Percentiles rank a stretch among this genome's conserved stretches.
These are phyloP conservation scores for Ardeotis arabs DNA, from an alignment of 2,113 vertebrate species.

Conservation along the genomic window DNA sequence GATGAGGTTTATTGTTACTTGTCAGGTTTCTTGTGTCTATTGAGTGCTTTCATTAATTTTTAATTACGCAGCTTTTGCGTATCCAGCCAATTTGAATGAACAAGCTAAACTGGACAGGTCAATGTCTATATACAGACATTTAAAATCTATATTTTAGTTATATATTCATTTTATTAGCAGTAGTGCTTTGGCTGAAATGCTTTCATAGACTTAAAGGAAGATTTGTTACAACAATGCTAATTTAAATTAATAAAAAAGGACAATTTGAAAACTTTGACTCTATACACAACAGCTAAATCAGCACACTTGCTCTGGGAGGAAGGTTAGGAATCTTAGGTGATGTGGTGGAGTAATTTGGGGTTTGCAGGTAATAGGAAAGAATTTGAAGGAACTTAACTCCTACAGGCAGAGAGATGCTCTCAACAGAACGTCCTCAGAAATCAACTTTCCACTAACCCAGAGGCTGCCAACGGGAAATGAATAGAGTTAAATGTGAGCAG, in stretches of 20 bases:
- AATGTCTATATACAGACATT: not conserved
- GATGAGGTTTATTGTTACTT: conserved; percentile 57
- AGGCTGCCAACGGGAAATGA: not conserved
- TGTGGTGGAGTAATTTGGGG: not conserved
- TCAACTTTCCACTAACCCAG: not conserved
- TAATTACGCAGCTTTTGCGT: not conserved
- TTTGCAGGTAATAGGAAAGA: not conserved
- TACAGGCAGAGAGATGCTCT: not conserved
- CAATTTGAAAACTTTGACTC: not conserved
- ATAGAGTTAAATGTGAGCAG: not conserved
- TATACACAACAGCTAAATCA: not conserved
- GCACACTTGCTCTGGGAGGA: not conserved
- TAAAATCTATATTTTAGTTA: not conserved
- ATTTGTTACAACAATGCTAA: not conserved
- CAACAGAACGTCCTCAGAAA: not conserved
- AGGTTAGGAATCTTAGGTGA: not conserved
- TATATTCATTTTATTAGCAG: not conserved
- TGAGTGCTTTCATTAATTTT: conserved; percentile 31
- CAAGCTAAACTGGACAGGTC: not conserved
- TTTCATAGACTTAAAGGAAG: not conserved
- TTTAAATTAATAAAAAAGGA: not conserved
- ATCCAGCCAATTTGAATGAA: not conserved
- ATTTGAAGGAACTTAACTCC: not conserved
- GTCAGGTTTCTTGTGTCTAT: conserved; percentile 44
- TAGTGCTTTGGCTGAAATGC: not conserved